Evolutionary conservation across 2,888 invertebrate genomes (phyloP).

Genomic region (Sipha maydis): DNA sequence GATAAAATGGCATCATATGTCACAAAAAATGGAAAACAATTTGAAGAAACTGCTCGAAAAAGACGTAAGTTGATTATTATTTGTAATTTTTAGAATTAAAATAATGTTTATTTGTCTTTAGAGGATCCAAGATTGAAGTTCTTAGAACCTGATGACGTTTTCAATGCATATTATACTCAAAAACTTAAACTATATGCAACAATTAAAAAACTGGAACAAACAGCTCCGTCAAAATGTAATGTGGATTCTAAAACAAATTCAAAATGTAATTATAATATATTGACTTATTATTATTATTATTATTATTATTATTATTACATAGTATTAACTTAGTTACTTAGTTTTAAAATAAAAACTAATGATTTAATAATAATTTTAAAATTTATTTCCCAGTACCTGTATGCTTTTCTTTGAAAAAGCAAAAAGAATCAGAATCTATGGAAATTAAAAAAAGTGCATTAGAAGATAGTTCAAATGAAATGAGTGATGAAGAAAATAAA

Average conservation of each 20-base stretch:
- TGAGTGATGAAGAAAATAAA: conserved; percentile 59
- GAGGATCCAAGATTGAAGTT: conserved; percentile 89
- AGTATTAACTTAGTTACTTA: background rate
- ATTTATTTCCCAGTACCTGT: conserved; percentile 73
- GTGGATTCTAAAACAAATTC: conserved; percentile 52
- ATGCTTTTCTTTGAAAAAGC: conserved; percentile 85
- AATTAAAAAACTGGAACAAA: conserved; percentile 54
- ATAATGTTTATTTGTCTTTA: conserved; percentile 61
- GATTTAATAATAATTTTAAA: too few species aligned
- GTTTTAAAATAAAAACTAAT: too few species aligned
- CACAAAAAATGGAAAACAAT: conserved; percentile 92
- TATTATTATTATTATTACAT: background rate
- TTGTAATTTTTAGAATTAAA: background rate
- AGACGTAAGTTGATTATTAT: conserved; percentile 70
- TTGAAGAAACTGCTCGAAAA: conserved; percentile 86
- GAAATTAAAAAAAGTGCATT: conserved; percentile 78
- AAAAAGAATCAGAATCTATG: conserved; percentile 77
- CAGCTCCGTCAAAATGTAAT: conserved; percentile 43
- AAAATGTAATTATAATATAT: conserved; percentile 48
- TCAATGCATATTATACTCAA: conserved; percentile 83
- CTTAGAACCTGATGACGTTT: conserved; percentile 79
- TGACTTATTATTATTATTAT: background rate
- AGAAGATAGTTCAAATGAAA: conserved; percentile 61
- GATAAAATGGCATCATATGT: conserved; percentile 98
- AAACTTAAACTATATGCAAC: conserved; percentile 70